Conservation (phyloP, 1,140 invertebrate genomes). For the Neelides sp. region DNA sequence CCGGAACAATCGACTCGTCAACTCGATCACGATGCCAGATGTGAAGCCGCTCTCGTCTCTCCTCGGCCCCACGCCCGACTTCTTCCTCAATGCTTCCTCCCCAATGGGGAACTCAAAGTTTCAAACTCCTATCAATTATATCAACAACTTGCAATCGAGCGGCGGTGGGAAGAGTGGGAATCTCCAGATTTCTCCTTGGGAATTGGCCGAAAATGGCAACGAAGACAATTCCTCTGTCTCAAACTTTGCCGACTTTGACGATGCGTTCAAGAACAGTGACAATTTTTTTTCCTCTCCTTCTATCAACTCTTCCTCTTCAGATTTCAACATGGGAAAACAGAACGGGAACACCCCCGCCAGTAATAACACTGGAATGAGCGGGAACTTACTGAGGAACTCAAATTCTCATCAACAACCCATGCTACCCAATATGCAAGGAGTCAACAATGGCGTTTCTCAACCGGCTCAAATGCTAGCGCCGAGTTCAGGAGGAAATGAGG, state of each 20-base stretch:
- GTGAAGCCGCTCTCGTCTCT: slow-evolving; percentile 27
- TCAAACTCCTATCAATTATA: slow-evolving; percentile 23
- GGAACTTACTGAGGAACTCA: background rate
- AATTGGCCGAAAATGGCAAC: background rate
- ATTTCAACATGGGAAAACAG: background rate
- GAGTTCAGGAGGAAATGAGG: slow-evolving; percentile 41
- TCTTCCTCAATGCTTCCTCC: background rate
- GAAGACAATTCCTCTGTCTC: slow-evolving; percentile 27
- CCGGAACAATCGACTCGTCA: slow-evolving; percentile 25
- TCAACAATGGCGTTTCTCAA: background rate
- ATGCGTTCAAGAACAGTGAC: slow-evolving; percentile 22
- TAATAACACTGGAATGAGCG: background rate
- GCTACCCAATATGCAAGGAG: slow-evolving; percentile 3
- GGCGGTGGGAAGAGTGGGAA: too few relatives aligned
- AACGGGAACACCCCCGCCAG: background rate
- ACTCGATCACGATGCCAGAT: slow-evolving; percentile 27
- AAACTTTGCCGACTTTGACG: slow-evolving; percentile 35
- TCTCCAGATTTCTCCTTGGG: too few relatives aligned
- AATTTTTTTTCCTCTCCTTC: background rate
- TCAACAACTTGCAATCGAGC: slow-evolving; percentile 28
- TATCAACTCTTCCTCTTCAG: background rate
- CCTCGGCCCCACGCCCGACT: slow-evolving; percentile 7
- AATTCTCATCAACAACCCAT: slow-evolving; percentile 1
- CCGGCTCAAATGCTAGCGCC: slow-evolving; percentile 3
- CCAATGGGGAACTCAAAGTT: slow-evolving; percentile 1